Conservation (phyloP, 2,113 vertebrate genomes). For the Carassius carassius region DNA sequence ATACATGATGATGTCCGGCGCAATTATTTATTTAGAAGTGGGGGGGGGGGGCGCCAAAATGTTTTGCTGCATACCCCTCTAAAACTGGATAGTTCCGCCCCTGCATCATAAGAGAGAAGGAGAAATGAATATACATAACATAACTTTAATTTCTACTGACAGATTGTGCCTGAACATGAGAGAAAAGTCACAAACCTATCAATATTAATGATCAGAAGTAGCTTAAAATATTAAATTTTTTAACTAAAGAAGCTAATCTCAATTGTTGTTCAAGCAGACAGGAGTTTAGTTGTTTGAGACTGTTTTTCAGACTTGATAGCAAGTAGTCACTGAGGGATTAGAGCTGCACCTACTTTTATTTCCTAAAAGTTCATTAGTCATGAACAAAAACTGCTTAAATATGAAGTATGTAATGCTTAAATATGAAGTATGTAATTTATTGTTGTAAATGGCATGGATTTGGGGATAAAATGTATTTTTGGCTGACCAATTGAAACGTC, state of each 20-base stretch:
- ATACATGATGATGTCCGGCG: too few relatives aligned
- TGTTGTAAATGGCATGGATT: not conserved
- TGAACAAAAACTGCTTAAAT: not conserved
- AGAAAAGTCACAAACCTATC: not conserved
- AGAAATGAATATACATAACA: not conserved
- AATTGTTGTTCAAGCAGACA: not conserved
- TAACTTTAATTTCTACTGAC: not conserved
- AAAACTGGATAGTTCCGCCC: too few relatives aligned
- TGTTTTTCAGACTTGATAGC: conserved; percentile 10
- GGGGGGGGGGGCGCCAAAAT: too few relatives aligned
- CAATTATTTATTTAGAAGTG: too few relatives aligned
- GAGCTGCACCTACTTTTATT: not conserved
- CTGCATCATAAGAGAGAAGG: not conserved
- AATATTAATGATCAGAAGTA: not conserved
- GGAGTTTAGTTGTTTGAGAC: not conserved
- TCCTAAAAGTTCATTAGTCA: not conserved
- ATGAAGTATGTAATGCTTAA: not conserved
- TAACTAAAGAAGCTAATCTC: not conserved
- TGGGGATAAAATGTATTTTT: not conserved
- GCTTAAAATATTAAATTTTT: not conserved
- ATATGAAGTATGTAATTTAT: not conserved
- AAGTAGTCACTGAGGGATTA: not conserved
- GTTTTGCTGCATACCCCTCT: too few relatives aligned
- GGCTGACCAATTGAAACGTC: not conserved
- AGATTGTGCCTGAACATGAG: not conserved